Evolutionary conservation across 2,888 invertebrate genomes (phyloP).

Genomic region (Pachydiplax longipennis): DNA sequence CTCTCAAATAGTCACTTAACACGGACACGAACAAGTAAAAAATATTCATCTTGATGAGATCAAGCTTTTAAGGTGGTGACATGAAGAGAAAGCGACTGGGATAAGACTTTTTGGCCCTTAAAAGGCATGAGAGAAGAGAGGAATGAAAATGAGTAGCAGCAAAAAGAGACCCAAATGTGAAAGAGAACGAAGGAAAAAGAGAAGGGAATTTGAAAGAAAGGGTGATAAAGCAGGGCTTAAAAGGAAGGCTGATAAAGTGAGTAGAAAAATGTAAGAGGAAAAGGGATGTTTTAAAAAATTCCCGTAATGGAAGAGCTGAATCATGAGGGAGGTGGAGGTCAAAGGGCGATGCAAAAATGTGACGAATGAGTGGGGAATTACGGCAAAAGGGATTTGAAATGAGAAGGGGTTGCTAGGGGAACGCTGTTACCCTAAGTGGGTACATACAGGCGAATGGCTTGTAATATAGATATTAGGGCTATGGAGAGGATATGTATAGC

Average conservation of each 20-base stretch:
- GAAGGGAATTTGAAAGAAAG: not conserved
- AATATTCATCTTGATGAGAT: conserved; percentile 28
- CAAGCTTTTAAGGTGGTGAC: conserved; percentile 34
- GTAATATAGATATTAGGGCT: not conserved
- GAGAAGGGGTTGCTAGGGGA: not conserved
- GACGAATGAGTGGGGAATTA: not conserved
- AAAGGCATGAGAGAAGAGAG: not conserved
- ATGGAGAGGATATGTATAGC: not conserved
- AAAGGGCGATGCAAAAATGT: conserved; percentile 26
- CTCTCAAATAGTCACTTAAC: conserved; percentile 28
- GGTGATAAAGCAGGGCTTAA: not conserved
- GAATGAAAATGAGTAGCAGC: not conserved
- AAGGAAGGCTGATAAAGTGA: not conserved
- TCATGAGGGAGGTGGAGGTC: conserved; percentile 10
- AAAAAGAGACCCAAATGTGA: not conserved
- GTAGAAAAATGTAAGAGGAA: not conserved
- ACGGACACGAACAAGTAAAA: conserved; percentile 21
- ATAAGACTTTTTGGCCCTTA: not conserved
- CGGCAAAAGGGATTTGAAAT: not conserved
- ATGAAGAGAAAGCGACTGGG: not conserved
- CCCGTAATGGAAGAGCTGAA: conserved; percentile 6
- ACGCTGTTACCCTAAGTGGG: not conserved
- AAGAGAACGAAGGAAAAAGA: not conserved
- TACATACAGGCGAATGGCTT: not conserved
- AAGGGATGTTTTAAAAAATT: conserved; percentile 53